Base-by-base conservation (phyloP, 2,888 invertebrate species). In the Zelleria hepariella region DNA sequence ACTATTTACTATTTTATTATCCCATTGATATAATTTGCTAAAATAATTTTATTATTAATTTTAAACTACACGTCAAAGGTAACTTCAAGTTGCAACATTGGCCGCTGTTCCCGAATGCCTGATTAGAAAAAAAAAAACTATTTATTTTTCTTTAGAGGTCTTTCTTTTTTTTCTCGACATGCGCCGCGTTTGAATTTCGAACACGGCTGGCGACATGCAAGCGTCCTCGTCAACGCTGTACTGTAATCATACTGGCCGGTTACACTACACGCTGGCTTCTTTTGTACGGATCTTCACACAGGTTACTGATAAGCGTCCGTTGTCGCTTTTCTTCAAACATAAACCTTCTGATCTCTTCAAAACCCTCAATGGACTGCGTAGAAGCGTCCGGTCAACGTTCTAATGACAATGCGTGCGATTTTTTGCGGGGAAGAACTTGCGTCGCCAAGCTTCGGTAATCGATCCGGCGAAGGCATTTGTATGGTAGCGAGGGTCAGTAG, bases 261-360 rank as follows among this genome's bases (percentile, higher is more conserved):
- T 15, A 42, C 4, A 42, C 23, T 66, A 62, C 70, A 73, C 72
- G 64, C 62, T 67, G 69, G 67, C 64, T 70, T 64, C 65, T 67
- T 21, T 68, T 67, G 68, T 78, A n/a, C 81, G 80, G n/a, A 78
- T 2, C 77, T 82, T 80, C 77, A 78, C 77, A 79, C 83, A 80
- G 73, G 77, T 75, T 78, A 74, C 78, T 78, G 82, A 82, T 84
- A 80, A 77, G 32, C 32, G 4, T 42, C 32, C 32, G 15, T 42
- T 42, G 15, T 15, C 15, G 32, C 32, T 42, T 15, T 3, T 10
- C 3, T 2, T 15, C 15, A 15, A 15, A 15, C 10, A 42, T 15
- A 15, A 42, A 15, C 15, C 32, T 10, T 42, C 32, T 10, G 3
- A 10, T 42, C 32, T 15, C 32, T 42, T 42, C 32, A 3, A 10